Evolutionary conservation across 1,140 invertebrate species (phyloP), one percentile per base, ranked within the genome.

Genomic region (Bombus pascuorum): DNA sequence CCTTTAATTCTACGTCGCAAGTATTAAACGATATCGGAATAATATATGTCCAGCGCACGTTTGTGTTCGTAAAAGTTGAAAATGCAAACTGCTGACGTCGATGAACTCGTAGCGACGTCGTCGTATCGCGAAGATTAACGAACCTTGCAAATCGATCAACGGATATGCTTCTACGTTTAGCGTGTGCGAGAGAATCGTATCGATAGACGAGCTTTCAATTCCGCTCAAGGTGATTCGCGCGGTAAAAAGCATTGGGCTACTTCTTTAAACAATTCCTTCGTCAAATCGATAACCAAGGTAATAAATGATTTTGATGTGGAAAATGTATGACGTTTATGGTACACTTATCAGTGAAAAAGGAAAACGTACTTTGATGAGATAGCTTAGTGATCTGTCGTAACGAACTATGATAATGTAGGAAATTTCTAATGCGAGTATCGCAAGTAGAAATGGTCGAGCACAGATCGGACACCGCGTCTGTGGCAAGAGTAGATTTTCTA

Each of bases 1-100:
- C 15, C 18, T 78, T 84, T 72, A 72, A 79, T 84, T 47, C 37
- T 15, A 3, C 22, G 18, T 44, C 47, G 28, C 1, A 25, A 44
- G 4, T 62, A 72, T 84, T 72, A 79, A 77, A 9, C 75, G 47
- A 34, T 42, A n/a, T 77, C 34, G 57, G 34, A 68, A 84, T 47
- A 59, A 78, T 84, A 78, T 57, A 78, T 57, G 57, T 72, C 37
- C 32, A 34, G 59, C 5, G n/a, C 44, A 25, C 25, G 37, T 28
- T 62, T 72, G 39, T 12, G n/a, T 32, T 13, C 3, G 42, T 3
- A 34, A 66, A 42, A 28, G 44, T 6, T 28, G 70, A 34, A 66
- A 72, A 84, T 57, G 18, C 75, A 70, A 65, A 47, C 42, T 39
- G 73, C 81, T 76, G 62, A 83, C 81, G 34, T 22, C 62, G 42